A percentile compares a stretch with the other conserved stretches of the same genome.
Conservation (phyloP, 2,888 invertebrate genomes). For the Augiades crinisus region DNA sequence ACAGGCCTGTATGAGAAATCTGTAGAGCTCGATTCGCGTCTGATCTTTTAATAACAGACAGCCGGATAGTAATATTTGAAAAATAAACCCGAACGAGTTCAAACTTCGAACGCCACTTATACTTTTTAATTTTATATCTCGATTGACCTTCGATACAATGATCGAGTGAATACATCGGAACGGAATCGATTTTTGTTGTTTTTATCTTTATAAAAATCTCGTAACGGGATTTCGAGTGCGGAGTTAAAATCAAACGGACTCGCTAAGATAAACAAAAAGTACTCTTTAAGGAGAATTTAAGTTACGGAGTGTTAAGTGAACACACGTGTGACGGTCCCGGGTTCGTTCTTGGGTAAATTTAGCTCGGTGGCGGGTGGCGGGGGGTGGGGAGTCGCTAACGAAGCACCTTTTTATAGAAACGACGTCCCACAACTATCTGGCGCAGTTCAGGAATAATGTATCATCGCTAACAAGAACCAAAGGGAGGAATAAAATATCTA, state of each 20-base stretch:
- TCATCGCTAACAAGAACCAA: slow-evolving; percentile 50
- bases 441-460: slow-evolving; percentile 51
- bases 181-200: slow-evolving; percentile 40
- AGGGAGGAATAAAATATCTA: slow-evolving; percentile 10
- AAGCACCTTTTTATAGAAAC: slow-evolving; percentile 78
- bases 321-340: slow-evolving; percentile 67
- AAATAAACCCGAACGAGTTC: slow-evolving; percentile 65
- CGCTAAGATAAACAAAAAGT: slow-evolving; percentile 39
- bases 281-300: slow-evolving; percentile 51
- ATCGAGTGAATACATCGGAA: slow-evolving; percentile 66
- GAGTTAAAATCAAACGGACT: slow-evolving; percentile 33
- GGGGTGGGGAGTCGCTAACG: slow-evolving; percentile 57
- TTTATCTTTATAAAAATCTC: slow-evolving; percentile 32
- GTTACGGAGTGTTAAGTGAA: slow-evolving; percentile 68
- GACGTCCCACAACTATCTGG: slow-evolving; percentile 56
- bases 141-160: slow-evolving; percentile 72
- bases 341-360: slow-evolving; percentile 73
- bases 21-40: too few relatives aligned
- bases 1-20: too few relatives aligned
- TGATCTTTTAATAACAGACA: slow-evolving; percentile 66
- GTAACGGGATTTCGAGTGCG: slow-evolving; percentile 31
- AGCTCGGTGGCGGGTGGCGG: slow-evolving; percentile 51
- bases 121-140: slow-evolving; percentile 79
- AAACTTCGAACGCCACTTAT: slow-evolving; percentile 66
- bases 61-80: slow-evolving; percentile 67